Conservation (phyloP, 2,113 vertebrate species). For the Holacanthus passer region DNA sequence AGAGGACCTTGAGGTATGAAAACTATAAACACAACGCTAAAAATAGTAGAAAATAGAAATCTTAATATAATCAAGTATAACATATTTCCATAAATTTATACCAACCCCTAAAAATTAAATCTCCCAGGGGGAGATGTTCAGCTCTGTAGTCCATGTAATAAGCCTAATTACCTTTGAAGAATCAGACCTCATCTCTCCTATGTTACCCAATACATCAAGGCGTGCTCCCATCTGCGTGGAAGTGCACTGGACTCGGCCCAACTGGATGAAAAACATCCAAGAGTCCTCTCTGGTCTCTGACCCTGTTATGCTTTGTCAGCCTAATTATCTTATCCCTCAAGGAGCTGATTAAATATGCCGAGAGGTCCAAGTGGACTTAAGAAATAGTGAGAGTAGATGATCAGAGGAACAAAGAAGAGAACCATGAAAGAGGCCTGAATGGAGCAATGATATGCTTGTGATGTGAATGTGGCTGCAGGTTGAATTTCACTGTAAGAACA, state of each 20-base stretch:
- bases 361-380: conserved; percentile 21
- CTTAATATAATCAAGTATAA: background rate
- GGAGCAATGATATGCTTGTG: conserved; percentile 5
- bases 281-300: conserved; percentile 22
- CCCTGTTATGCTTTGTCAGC: conserved; percentile 37
- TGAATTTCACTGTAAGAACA: conserved; percentile 21
- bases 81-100: background rate
- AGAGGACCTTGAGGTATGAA: background rate
- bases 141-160: conserved; percentile 15
- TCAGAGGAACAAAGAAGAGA: conserved; percentile 21
- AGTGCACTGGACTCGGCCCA: conserved; percentile 23
- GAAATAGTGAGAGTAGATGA: conserved; percentile 10
- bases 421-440: background rate
- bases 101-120: background rate
- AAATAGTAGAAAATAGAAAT: background rate
- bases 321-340: conserved; percentile 54
- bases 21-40: background rate
- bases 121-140: background rate
- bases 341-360: conserved; percentile 47
- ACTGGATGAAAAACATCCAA: conserved; percentile 23
- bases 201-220: conserved; percentile 55
- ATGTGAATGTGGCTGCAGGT: conserved; percentile 14
- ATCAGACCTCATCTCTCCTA: background rate
- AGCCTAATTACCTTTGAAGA: conserved; percentile 25
- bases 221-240: conserved; percentile 29